Evolutionary conservation across 2,113 vertebrate species (phyloP).

Genomic region (Scytalopus superciliaris): DNA sequence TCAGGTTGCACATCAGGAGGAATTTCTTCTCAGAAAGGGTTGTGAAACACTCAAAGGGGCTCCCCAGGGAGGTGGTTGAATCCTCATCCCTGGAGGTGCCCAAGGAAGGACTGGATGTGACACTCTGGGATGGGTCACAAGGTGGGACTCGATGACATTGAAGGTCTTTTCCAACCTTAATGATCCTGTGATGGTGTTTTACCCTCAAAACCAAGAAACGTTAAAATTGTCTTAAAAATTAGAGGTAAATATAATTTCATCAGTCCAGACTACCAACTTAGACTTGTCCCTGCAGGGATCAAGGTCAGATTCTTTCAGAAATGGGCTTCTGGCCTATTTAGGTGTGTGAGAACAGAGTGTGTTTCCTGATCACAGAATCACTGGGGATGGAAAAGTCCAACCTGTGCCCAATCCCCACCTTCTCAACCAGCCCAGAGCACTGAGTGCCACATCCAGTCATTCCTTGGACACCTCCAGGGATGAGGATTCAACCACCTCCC

Average conservation of each 20-base stretch:
- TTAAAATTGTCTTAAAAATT: not conserved
- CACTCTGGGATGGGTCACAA: not conserved
- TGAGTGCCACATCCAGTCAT: not conserved
- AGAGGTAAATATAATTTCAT: not conserved
- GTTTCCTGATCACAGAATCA: not conserved
- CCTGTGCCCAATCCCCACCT: rapidly evolving
- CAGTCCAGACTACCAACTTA: rapidly evolving
- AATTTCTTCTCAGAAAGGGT: not conserved
- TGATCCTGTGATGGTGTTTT: not conserved
- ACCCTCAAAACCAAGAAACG: not conserved
- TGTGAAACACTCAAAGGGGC: too few relatives aligned
- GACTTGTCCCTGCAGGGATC: not conserved
- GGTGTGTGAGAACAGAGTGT: not conserved
- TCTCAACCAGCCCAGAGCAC: not conserved
- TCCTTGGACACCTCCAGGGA: not conserved
- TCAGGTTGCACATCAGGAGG: not conserved
- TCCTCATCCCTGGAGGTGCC: not conserved
- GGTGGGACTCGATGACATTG: not conserved
- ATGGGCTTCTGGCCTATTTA: not conserved
- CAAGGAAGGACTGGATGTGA: not conserved
- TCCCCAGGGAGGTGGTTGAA: not conserved
- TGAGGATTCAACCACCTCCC: not conserved
- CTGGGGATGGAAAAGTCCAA: too few relatives aligned
- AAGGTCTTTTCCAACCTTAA: not conserved
- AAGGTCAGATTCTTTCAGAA: not conserved